A percentile compares a stretch with the other conserved stretches of the same genome.
phyloP scores from a whole-genome alignment of 35 echinoderm and acorn worm genomes.

The Amphiura filiformis region DNA sequence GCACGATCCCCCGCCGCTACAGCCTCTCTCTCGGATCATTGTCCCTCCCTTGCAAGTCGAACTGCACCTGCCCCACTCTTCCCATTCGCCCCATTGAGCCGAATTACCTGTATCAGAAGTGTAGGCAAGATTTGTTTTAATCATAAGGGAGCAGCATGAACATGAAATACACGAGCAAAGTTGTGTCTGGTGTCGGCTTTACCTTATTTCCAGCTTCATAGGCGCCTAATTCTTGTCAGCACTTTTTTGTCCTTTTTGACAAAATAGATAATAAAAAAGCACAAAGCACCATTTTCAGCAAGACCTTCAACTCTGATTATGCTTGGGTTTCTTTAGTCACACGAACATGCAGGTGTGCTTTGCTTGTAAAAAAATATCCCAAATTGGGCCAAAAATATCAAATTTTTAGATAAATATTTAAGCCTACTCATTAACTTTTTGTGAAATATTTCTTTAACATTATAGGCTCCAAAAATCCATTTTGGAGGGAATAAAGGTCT shows the following conservation, averaged over 20 bases:
- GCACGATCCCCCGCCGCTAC: neutral
- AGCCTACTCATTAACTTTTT: no score
- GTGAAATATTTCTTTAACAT: no score
- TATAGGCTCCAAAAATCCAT: no score
- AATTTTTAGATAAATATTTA: no score
- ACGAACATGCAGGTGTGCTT: no score
- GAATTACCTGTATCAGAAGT: neutral
- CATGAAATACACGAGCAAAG: neutral
- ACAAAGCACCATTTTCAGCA: no score
- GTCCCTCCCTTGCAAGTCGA: neutral
- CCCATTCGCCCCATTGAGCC: neutral
- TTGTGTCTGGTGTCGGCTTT: neutral
- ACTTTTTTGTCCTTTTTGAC: neutral
- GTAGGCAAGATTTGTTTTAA: neutral
- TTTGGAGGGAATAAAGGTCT: no score
- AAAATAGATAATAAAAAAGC: neutral
- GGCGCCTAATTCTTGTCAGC: neutral
- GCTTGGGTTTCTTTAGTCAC: no score
- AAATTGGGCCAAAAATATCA: no score
- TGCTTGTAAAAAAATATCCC: no score
- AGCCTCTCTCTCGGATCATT: neutral
- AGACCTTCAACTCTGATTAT: no score
- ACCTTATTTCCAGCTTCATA: neutral
- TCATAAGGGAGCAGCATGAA: neutral
- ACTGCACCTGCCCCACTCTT: neutral